Evolutionary conservation across 53 echinoderm and acorn worm species (phyloP).

Genomic region (Glandiceps talaboti): DNA sequence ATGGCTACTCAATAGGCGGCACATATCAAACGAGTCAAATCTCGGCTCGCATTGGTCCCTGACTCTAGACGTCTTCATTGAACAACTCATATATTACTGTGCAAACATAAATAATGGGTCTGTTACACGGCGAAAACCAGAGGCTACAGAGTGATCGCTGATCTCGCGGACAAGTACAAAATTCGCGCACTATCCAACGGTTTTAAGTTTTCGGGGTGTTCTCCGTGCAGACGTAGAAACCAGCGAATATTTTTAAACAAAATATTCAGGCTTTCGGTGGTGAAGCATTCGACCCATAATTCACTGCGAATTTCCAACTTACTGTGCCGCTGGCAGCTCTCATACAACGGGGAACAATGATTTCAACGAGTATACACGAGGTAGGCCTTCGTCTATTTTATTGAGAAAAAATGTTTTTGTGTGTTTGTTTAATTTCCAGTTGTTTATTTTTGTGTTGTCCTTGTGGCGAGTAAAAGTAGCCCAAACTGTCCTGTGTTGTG

Average conservation of each 20-base stretch:
- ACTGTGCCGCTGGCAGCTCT: background rate
- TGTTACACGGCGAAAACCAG: background rate
- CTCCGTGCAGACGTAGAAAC: background rate
- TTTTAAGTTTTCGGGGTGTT: background rate
- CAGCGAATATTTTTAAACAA: background rate
- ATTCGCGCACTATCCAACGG: background rate
- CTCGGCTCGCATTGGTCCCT: background rate
- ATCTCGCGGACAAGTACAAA: background rate
- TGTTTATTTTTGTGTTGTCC: too few species aligned
- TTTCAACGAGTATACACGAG: background rate
- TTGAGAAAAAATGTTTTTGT: background rate
- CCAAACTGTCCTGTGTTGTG: too few species aligned
- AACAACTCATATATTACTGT: background rate
- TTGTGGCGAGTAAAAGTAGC: too few species aligned
- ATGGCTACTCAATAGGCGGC: background rate
- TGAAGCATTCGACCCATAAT: background rate
- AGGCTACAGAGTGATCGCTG: background rate
- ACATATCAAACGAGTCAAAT: background rate
- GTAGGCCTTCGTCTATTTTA: background rate
- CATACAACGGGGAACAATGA: background rate
- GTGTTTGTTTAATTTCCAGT: too few species aligned
- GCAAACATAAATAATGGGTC: background rate
- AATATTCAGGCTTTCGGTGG: background rate
- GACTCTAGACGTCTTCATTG: background rate
- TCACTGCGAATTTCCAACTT: background rate